A percentile compares a stretch with the other conserved stretches of the same genome.
Conservation (phyloP, 1,140 invertebrate genomes). For the Plutomurus gul region DNA sequence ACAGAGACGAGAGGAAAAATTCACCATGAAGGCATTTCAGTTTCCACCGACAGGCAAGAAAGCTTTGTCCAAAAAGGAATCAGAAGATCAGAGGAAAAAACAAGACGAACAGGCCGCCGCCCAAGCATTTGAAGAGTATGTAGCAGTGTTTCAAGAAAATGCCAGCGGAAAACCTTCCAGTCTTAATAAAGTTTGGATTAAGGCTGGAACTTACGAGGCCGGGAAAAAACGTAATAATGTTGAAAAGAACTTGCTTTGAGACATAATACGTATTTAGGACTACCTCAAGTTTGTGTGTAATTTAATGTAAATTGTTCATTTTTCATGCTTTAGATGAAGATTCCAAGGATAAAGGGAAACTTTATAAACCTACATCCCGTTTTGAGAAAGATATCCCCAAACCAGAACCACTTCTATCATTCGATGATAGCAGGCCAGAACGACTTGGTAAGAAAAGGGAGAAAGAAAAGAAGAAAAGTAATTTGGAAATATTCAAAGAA, state of each 20-base stretch:
- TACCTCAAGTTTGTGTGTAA: neutral
- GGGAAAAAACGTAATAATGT: constrained; percentile 78
- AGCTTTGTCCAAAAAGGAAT: constrained; percentile 74
- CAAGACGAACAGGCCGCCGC: constrained; percentile 74
- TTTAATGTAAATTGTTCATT: neutral
- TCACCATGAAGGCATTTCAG: constrained; percentile 32
- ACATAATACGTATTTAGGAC: neutral
- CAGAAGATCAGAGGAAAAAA: constrained; percentile 84
- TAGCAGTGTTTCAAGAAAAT: constrained; percentile 92
- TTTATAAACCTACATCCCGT: constrained; percentile 91
- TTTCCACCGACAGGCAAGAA: constrained; percentile 35
- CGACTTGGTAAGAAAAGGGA: constrained; percentile 74
- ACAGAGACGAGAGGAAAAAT: no score
- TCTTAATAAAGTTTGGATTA: constrained; percentile 95
- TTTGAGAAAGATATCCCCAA: constrained; percentile 61
- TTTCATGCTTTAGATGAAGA: constrained; percentile 72
- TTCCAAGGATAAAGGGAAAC: constrained; percentile 83
- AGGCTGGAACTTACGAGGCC: constrained; percentile 94
- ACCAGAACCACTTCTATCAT: neutral
- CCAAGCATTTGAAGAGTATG: constrained; percentile 94
- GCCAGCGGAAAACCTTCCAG: constrained; percentile 70
- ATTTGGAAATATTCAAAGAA: constrained; percentile 96
- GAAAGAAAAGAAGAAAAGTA: constrained; percentile 92
- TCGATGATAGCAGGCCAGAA: constrained; percentile 60
- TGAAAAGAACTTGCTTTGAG: neutral